These are phyloP conservation scores for Holothuria scabra DNA, from an alignment of 53 echinoderm and acorn worm genomes.

Conservation along the genomic window DNA sequence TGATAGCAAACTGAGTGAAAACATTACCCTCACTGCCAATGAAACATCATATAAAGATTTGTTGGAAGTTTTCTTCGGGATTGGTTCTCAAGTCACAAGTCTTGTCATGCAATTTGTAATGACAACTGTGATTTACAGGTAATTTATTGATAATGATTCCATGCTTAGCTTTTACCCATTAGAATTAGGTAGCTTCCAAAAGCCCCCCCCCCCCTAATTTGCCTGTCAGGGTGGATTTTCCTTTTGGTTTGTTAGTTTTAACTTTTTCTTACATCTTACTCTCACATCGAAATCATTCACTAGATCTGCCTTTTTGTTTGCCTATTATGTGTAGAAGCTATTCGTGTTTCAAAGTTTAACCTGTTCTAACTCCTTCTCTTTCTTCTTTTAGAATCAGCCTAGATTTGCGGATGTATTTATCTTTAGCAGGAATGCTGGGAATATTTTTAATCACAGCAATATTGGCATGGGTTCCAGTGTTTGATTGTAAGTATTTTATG, in stretches of 20 bases:
- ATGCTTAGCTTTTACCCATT: too few species aligned
- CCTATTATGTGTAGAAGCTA: too few species aligned
- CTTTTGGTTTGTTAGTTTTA: too few species aligned
- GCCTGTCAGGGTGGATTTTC: too few species aligned
- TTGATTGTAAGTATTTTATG: conserved; percentile 71
- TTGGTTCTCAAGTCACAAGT: conserved; percentile 80
- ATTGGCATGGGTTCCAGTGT: conserved; percentile 65
- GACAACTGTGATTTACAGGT: conserved; percentile 82
- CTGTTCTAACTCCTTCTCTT: not conserved
- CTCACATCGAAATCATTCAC: too few species aligned
- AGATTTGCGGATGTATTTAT: conserved; percentile 65
- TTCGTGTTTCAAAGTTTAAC: too few species aligned
- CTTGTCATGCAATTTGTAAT: conserved; percentile 71
- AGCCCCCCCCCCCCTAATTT: too few species aligned
- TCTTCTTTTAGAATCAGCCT: conserved; percentile 70
- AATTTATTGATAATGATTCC: not conserved
- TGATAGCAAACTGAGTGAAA: not conserved
- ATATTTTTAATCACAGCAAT: conserved; percentile 77
- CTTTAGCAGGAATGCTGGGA: conserved; percentile 73
- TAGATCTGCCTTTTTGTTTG: too few species aligned
- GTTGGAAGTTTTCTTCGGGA: conserved; percentile 88
- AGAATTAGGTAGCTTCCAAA: too few species aligned
- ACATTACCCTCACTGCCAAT: conserved; percentile 18
- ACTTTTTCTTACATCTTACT: too few species aligned
- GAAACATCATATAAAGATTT: conserved; percentile 32